Base-by-base conservation (phyloP, 2,888 invertebrate genomes). In the Xylophagus ater region DNA sequence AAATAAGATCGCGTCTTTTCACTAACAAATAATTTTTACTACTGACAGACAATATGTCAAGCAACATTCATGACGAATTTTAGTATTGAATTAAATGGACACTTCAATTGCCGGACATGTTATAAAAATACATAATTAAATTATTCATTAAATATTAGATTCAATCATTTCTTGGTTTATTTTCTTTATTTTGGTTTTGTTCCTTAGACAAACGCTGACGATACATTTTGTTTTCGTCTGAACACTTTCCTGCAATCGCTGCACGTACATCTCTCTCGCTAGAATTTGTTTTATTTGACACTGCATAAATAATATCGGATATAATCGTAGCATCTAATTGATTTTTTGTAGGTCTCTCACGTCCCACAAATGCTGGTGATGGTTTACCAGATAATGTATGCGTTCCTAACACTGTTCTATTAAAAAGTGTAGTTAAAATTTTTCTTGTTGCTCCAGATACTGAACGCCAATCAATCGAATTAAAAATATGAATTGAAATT, bases 181-280 rank as follows among this genome's bases (percentile, higher is more conserved):
- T n/a, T n/a, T n/a, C n/a, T n/a, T n/a, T n/a, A n/a, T n/a, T n/a
- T n/a, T n/a, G n/a, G n/a, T n/a, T n/a, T n/a, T n/a, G n/a, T n/a
- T n/a, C n/a, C n/a, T n/a, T n/a, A n/a, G n/a, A n/a, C n/a, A n/a
- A n/a, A n/a, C n/a, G n/a, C 55, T 73, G 29, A 65, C n/a, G n/a
- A n/a, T n/a, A 69, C 49, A 73, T 59, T 53, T 72, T 75, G 3
- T 71, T 69, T 52, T 73, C 73, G 47, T 76, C 75, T 0, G 72
- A 70, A 47, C 75, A 76, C 52, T 74, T 76, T 2, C 70, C 69
- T 17, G 74, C 74, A 15, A 76, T 74, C 18, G 65, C 63, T 40
- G 61, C 65, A 40, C 75, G 69, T 2, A 76, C 70, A 43, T 69
- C 55, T 41, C 70, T 70, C 51, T 70, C 71, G 23, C 64, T 65